Conservation (phyloP, 2,797 vertebrate genomes). For the Galago senegalensis region DNA sequence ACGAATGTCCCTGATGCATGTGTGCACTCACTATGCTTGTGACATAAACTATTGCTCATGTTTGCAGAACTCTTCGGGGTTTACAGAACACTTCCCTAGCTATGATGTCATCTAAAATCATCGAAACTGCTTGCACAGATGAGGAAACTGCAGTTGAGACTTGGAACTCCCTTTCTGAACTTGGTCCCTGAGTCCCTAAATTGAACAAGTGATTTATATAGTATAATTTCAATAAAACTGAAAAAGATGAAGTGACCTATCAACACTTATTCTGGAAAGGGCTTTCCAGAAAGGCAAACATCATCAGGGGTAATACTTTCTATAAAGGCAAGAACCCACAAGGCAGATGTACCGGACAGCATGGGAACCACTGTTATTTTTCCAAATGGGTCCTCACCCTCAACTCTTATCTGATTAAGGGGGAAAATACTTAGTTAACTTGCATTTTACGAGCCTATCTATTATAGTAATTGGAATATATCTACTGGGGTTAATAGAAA, state of each 20-base stretch:
- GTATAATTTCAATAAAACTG: not conserved
- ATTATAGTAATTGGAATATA: not conserved
- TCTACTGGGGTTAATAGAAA: not conserved
- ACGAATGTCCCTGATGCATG: no score
- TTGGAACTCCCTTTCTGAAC: not conserved
- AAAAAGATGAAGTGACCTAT: not conserved
- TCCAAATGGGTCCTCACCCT: not conserved
- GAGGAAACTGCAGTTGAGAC: not conserved
- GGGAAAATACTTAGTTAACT: not conserved
- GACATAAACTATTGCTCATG: not conserved
- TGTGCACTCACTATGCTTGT: fast-evolving
- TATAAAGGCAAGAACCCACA: not conserved
- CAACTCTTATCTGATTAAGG: not conserved
- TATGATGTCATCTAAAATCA: not conserved
- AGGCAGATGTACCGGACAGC: not conserved
- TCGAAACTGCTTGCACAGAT: not conserved
- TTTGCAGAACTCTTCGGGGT: not conserved
- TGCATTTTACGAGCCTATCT: not conserved
- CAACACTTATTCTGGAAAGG: not conserved
- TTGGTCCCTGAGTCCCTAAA: not conserved
- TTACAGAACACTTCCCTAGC: no score
- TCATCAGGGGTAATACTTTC: not conserved
- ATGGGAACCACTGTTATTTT: not conserved
- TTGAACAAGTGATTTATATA: not conserved
- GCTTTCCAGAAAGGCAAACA: constrained; percentile 26